Base-by-base conservation (phyloP, 2,888 invertebrate genomes). In the Euphydryas editha region DNA sequence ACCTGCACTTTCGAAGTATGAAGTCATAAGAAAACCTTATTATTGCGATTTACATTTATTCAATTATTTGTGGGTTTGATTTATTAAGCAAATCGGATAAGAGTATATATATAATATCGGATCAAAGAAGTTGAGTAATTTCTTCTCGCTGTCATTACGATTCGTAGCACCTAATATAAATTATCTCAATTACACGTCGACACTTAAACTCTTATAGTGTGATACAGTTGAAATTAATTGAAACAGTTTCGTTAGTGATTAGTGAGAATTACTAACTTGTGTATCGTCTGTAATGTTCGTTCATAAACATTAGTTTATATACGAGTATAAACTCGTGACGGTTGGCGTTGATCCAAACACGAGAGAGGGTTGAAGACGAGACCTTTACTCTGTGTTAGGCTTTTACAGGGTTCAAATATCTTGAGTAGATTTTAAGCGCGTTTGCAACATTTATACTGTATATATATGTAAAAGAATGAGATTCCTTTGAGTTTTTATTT, bases 321-420 rank as follows among this genome's bases (percentile, higher is more conserved):
- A 30, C n/a, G n/a, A n/a, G 57, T 57, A 64, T 51, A 36, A 58
- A 68, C 57, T 60, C 57, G 60, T 49, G 42, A 63, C 36, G 30
- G 49, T 60, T 68, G 65, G 68, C 68, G 36, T 46, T 24, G 61
- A 24, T 57, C 68, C 67, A 64, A 67, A 51, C 51, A 39, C 63
- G 18, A 30, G 18, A 36, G 59, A 59, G 59, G 36, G 49, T 17
- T 58, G 58, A 54, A 44, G 51, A 55, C 24, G 44, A 51, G 49
- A 49, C 59, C 64, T 59, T 49, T 36, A 30, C 58, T 51, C 59
- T 44, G 20, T 58, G 58, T 51, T 42, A 54, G 30, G 30, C 59
- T n/a, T 30, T 51, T 51, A 59, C 51, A 44, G 15, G 49, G 30
- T 18, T 59, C 24, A 54, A 54, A 30, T 13, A 21, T 36, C 17